Conservation (phyloP, 2,888 invertebrate genomes). For the Lomographa bimaculata region DNA sequence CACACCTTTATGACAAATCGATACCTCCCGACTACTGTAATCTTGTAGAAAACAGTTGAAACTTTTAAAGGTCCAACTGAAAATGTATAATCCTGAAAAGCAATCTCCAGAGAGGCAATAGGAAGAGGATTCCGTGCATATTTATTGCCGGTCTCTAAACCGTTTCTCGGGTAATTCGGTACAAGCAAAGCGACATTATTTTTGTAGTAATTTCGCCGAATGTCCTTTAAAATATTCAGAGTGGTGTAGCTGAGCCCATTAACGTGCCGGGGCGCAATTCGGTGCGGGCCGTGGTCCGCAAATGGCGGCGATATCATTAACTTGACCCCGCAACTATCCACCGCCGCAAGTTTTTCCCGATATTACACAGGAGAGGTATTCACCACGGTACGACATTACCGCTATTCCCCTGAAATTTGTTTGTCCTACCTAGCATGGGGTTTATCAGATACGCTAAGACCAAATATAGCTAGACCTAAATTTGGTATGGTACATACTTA, state of each 20-base stretch:
- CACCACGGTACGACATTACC: conserved; percentile 46
- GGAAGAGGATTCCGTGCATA: conserved; percentile 76
- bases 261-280: conserved; percentile 80
- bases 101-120: conserved; percentile 74
- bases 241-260: conserved; percentile 78
- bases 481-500: too few relatives aligned
- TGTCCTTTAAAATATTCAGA: conserved; percentile 83
- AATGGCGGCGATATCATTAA: conserved; percentile 82
- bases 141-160: conserved; percentile 78
- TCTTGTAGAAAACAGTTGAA: conserved; percentile 14
- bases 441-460: conserved; percentile 28
- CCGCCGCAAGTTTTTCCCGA: conserved; percentile 76
- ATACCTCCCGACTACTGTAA: conserved; percentile 31
- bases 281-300: conserved; percentile 74
- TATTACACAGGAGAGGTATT: conserved; percentile 74
- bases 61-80: conserved; percentile 40
- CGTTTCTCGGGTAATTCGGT: conserved; percentile 80
- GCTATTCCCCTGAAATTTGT: conserved; percentile 51
- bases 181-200: conserved; percentile 81
- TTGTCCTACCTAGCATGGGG: conserved; percentile 37
- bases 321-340: conserved; percentile 78
- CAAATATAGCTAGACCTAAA: too few relatives aligned
- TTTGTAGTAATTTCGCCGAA: conserved; percentile 82
- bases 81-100: conserved; percentile 72
- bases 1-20: conserved; percentile 54